Base-by-base conservation (phyloP, 1,140 invertebrate genomes). In the Ylistrum balloti region DNA sequence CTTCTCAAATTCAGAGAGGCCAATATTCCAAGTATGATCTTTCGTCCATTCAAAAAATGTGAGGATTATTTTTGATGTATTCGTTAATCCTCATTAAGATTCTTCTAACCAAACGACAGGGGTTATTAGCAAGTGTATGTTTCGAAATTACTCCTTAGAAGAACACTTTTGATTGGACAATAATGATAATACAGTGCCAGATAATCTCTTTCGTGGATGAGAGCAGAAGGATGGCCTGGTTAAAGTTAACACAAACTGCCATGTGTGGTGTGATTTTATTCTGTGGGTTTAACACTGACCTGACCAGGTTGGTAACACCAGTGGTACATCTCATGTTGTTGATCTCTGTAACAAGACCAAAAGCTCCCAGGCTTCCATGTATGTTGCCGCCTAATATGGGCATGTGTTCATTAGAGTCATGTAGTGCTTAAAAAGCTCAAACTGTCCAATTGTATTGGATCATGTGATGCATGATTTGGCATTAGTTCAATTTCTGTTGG, bases 321-420 rank as follows among this genome's bases (percentile, higher is more conserved):
- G n/a, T 28, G 56, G n/a, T 74, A 74, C 56, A 74, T 74, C 56
- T 28, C 56, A 74, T n/a, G n/a, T 74, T 74, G 56, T 74, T 74
- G 56, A 74, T 74, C 56, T 74, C 56, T 74, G 56, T 28, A 17
- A 74, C 56, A 74, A 56, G 56, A 74, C 56, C 56, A 74, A 74
- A 74, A 74, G 56, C 56, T 74, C 56, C 56, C 56, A 74, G 56
- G 56, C 56, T 74, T 74, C 56, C 56, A 74, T 74, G 56, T 74
- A 28, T 74, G 56, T 74, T 28, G n/a, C 56, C 56, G 56, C 56
- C 56, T 28, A 28, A 74, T 74, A 74, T 28, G 56, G 56, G 56
- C 56, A 74, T 74, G 56, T 74, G 56, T 74, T 74, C 56, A 74
- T 74, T 74, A 74, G 56, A 74, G 56, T 45, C 22, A 74, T 5